Conservation (phyloP, 2,797 vertebrate genomes). For the Neosilurus mollespiculum region DNA sequence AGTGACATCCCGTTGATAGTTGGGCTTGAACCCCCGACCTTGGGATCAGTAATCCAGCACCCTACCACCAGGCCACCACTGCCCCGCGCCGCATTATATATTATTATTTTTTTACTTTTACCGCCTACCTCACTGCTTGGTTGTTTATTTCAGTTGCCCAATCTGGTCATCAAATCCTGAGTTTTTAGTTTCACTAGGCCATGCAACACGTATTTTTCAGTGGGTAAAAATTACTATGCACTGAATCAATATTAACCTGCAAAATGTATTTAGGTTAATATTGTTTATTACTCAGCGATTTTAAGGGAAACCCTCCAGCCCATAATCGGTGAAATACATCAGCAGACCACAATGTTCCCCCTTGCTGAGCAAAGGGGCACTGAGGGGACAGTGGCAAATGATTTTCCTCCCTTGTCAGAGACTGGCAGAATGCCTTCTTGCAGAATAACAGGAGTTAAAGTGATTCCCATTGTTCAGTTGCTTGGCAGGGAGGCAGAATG, state of each 20-base stretch:
- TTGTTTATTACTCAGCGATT: conserved; percentile 48
- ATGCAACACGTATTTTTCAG: conserved; percentile 4
- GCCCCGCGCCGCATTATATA: no score
- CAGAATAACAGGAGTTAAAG: conserved; percentile 76
- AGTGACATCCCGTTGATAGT: no score
- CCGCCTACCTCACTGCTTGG: not conserved
- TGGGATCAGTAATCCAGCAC: no score
- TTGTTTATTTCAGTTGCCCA: not conserved
- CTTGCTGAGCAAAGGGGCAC: conserved; percentile 27
- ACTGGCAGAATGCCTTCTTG: conserved; percentile 70
- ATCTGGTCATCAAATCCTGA: not conserved
- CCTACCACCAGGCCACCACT: no score
- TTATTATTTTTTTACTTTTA: not conserved
- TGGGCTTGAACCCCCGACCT: no score
- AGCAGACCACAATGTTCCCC: conserved; percentile 31
- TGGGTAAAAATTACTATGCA: conserved; percentile 17
- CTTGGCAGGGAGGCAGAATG: conserved; percentile 61
- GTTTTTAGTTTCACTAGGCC: not conserved
- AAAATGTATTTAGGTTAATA: conserved; percentile 40
- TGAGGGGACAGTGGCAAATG: conserved; percentile 38
- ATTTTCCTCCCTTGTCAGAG: conserved; percentile 66
- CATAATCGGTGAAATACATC: conserved; percentile 46
- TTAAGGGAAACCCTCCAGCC: conserved; percentile 44
- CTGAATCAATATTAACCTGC: conserved; percentile 27
- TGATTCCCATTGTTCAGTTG: conserved; percentile 69